Conservation (phyloP, 2,888 invertebrate genomes). For the Polyommatus icarus region DNA sequence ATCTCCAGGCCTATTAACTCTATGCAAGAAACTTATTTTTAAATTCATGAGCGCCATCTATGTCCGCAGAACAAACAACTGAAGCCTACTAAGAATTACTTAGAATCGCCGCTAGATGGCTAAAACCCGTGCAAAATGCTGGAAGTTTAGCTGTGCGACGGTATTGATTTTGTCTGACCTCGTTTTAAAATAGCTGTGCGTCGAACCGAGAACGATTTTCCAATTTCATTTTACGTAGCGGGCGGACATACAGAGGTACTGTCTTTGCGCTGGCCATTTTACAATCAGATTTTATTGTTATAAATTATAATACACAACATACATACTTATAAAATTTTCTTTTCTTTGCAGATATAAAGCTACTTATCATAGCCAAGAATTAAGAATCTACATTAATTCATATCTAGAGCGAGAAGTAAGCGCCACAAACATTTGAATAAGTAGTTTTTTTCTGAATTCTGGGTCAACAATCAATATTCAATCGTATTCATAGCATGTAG, state of each 20-base stretch:
- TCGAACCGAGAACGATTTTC: background rate
- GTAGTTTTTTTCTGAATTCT: background rate
- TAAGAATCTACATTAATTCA: background rate
- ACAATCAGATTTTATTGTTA: background rate
- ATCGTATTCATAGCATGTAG: background rate
- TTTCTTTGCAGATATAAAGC: too few species aligned
- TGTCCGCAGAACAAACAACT: background rate
- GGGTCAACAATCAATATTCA: background rate
- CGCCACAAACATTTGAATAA: too few species aligned
- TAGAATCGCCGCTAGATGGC: background rate
- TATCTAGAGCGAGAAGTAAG: too few species aligned
- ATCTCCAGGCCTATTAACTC: too few species aligned
- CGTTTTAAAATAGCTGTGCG: background rate
- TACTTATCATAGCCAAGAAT: too few species aligned
- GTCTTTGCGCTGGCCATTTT: background rate
- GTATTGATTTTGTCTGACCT: background rate
- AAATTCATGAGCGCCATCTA: background rate
- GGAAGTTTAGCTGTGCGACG: background rate
- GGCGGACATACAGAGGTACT: background rate
- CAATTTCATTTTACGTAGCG: background rate
- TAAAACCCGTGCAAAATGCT: background rate
- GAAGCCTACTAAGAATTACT: background rate
- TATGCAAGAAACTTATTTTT: background rate
- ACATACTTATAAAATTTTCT: too few species aligned
- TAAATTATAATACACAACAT: background rate